Conservation (phyloP, 2,113 vertebrate species). For the Apaloderma vittatum region DNA sequence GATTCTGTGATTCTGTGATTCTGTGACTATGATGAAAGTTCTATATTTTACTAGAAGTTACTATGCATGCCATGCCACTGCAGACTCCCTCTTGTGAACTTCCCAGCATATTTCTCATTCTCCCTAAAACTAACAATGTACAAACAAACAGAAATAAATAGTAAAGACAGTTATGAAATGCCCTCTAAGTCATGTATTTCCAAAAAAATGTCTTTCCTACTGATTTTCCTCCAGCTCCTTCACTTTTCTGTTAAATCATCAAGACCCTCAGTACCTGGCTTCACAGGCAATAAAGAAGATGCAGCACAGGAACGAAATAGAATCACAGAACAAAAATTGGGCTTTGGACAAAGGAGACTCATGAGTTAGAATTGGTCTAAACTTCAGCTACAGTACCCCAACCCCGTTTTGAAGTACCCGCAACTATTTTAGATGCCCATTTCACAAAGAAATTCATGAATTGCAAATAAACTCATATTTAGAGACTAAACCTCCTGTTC, state of each 20-base stretch:
- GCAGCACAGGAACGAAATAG: not conserved
- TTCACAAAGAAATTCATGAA: constrained; percentile 49
- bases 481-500: constrained; percentile 26
- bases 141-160: not conserved
- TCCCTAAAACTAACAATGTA: not conserved
- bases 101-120: not conserved
- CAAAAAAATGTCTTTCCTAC: not conserved
- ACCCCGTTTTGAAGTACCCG: not conserved
- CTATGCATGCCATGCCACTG: not conserved
- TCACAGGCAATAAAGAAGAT: not conserved
- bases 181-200: not conserved
- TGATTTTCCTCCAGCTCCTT: not conserved
- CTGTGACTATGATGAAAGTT: not conserved
- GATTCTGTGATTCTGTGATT: too few species aligned
- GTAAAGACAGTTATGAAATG: not conserved
- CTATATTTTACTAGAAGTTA: not conserved
- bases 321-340: not conserved
- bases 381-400: constrained; percentile 5
- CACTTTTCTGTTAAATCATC: not conserved
- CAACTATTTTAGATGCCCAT: not conserved
- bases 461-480: constrained; percentile 30
- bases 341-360: not conserved
- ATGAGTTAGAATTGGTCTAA: not conserved
- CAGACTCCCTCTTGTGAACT: not conserved
- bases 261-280: not conserved